phyloP scores from a whole-genome alignment of 2,888 invertebrate genomes.

The Cinara cedri region DNA sequence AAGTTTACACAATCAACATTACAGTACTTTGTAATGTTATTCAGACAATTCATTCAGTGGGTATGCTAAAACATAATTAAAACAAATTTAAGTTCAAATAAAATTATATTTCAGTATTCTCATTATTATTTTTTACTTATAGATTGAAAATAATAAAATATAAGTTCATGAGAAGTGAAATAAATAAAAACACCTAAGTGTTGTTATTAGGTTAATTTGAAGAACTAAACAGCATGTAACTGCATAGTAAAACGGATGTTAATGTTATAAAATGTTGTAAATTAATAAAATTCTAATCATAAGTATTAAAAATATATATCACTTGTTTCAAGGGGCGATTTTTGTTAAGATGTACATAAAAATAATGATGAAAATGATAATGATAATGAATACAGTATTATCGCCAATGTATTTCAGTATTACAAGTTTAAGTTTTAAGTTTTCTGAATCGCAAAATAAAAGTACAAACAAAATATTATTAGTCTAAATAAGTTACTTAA shows the following conservation, averaged over 20 bases:
- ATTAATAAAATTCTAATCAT: conserved; percentile 44
- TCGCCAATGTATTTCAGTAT: conserved; percentile 4
- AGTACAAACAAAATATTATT: conserved; percentile 29
- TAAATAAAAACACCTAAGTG: conserved; percentile 11
- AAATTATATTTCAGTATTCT: background rate
- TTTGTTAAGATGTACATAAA: background rate
- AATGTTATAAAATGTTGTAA: conserved; percentile 30
- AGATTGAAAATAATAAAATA: background rate
- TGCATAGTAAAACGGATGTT: conserved; percentile 1
- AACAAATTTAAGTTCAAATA: background rate
- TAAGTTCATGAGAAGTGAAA: background rate
- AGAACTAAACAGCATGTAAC: conserved; percentile 16
- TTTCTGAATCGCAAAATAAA: conserved; percentile 26
- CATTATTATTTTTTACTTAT: background rate
- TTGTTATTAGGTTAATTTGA: conserved; percentile 30
- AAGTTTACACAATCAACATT: conserved; percentile 25
- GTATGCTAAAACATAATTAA: conserved; percentile 4
- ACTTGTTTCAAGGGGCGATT: conserved; percentile 1
- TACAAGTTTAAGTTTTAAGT: conserved; percentile 31
- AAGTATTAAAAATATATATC: conserved; percentile 49
- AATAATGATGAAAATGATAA: conserved; percentile 33
- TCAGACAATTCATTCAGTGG: background rate
- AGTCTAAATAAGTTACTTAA: conserved; percentile 44
- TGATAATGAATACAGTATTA: conserved; percentile 21
- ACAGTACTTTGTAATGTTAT: background rate